Percentiles rank a stretch among this genome's conserved stretches.
Conservation (phyloP, 2,888 invertebrate species). For the Hyposoter didymator region DNA sequence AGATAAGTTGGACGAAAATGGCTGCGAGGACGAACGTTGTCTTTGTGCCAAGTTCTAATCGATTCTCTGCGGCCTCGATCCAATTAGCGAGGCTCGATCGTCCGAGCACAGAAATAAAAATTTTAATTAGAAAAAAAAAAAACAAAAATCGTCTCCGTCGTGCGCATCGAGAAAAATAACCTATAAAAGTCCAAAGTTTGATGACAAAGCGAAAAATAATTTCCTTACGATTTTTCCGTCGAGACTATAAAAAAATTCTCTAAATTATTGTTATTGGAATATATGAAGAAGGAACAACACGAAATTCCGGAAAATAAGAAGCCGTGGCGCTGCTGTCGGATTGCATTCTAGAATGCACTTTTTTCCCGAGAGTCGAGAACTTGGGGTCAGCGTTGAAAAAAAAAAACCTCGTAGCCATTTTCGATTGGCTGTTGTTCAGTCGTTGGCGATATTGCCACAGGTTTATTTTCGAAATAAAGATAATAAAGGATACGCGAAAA, state of each 20-base stretch:
- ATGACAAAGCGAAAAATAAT: not conserved
- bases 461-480: not conserved
- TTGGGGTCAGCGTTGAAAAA: not conserved
- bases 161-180: not conserved
- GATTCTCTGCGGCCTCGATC: slow-evolving; percentile 51
- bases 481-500: too few relatives aligned
- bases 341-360: slow-evolving; percentile 38
- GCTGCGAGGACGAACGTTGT: not conserved
- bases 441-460: not conserved
- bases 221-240: not conserved
- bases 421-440: not conserved
- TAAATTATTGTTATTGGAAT: not conserved
- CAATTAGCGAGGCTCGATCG: slow-evolving; percentile 26
- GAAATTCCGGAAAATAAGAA: too few relatives aligned
- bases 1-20: not conserved
- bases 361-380: slow-evolving; percentile 13
- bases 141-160: too few relatives aligned
- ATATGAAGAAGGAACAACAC: too few relatives aligned
- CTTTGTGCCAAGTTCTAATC: slow-evolving; percentile 35
- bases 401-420: slow-evolving; percentile 11
- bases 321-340: not conserved
- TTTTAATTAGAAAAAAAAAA: not conserved
- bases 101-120: not conserved
- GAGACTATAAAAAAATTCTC: not conserved
- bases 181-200: not conserved